Percentiles rank a stretch among this genome's conserved stretches.
These are phyloP conservation scores for Plodia interpunctella DNA, from an alignment of 1,140 invertebrate genomes.

Conservation along the genomic window DNA sequence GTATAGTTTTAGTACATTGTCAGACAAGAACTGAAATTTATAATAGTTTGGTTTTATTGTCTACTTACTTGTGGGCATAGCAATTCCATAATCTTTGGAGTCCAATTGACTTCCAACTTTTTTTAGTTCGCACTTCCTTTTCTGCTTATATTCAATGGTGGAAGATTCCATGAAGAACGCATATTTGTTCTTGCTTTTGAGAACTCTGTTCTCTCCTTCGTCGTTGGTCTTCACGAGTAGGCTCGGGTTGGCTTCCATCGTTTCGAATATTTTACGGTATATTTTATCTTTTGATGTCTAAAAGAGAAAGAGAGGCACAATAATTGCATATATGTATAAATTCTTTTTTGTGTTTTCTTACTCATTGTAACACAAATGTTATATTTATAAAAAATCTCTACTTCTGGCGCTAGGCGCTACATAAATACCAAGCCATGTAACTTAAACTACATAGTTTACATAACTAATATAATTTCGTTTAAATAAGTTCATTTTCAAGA, in stretches of 20 bases:
- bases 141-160: slow-evolving; percentile 86
- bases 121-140: slow-evolving; percentile 86
- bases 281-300: slow-evolving; percentile 65
- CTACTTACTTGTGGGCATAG: slow-evolving; percentile 83
- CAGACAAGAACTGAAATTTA: slow-evolving; percentile 9
- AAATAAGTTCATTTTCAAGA: too few species aligned
- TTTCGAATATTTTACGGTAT: slow-evolving; percentile 78
- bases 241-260: slow-evolving; percentile 79
- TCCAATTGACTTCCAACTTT: slow-evolving; percentile 87
- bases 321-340: too few species aligned
- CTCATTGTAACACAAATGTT: too few species aligned
- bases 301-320: neutral
- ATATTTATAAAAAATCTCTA: too few species aligned
- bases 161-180: slow-evolving; percentile 93
- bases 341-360: too few species aligned
- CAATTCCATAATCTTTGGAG: slow-evolving; percentile 90
- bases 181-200: slow-evolving; percentile 81
- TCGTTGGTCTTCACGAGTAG: slow-evolving; percentile 88
- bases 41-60: neutral
- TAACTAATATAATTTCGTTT: too few species aligned
- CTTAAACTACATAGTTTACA: too few species aligned
- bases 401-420: too few species aligned
- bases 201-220: slow-evolving; percentile 89
- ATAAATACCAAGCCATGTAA: too few species aligned
- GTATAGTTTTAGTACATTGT: too few species aligned